A percentile compares a stretch with the other conserved stretches of the same genome.
phyloP scores from a whole-genome alignment of 2,888 invertebrate species.

The Horisme vitalbata region DNA sequence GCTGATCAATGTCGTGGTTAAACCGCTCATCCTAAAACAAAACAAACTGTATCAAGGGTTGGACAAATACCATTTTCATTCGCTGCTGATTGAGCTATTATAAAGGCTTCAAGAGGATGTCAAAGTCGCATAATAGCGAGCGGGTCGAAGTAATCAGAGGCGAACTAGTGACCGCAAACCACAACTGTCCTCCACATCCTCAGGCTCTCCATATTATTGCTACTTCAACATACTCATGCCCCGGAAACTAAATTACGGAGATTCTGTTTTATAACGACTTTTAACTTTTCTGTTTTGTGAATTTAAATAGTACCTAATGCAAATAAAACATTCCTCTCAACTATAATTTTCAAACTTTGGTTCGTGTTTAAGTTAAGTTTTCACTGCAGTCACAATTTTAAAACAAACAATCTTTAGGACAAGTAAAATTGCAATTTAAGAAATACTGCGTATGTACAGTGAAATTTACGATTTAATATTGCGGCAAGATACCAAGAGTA shows the following conservation, averaged over 20 bases:
- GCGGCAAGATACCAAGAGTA: conserved; percentile 29
- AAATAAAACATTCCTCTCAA: conserved; percentile 7
- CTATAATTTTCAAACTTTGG: no score
- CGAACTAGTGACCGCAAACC: conserved; percentile 51
- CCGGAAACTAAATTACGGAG: conserved; percentile 9
- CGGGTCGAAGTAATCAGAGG: conserved; percentile 52
- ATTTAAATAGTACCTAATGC: neutral
- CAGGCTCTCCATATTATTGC: conserved; percentile 24
- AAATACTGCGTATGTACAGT: conserved; percentile 30
- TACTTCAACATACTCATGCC: conserved; percentile 35
- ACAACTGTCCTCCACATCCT: conserved; percentile 34
- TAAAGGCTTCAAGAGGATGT: conserved; percentile 31
- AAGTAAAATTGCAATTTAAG: conserved; percentile 33
- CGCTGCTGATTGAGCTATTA: conserved; percentile 39
- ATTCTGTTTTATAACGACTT: neutral
- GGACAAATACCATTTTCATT: neutral
- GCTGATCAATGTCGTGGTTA: conserved; percentile 96
- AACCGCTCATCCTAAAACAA: conserved; percentile 86
- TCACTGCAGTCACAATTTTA: conserved; percentile 27
- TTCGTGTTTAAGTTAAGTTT: conserved; percentile 12
- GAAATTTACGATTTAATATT: conserved; percentile 41
- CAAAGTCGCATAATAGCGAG: conserved; percentile 44
- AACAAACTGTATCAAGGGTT: neutral
- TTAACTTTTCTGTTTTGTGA: neutral
- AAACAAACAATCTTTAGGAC: conserved; percentile 31